phyloP scores from a whole-genome alignment of 2,888 invertebrate genomes.

The Merodon equestris region DNA sequence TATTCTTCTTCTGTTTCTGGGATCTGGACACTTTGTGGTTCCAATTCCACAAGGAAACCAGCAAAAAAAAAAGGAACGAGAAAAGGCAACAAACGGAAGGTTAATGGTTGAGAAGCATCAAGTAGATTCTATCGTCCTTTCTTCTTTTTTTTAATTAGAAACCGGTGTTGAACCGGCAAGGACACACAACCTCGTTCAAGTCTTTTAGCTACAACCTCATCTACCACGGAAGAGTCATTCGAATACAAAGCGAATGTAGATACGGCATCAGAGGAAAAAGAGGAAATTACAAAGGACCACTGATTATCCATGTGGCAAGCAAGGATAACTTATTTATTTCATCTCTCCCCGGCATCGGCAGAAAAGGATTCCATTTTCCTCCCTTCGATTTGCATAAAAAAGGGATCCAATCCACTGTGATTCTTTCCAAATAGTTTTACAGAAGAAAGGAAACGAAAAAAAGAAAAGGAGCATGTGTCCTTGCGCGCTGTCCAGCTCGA shows the following conservation, averaged over 20 bases:
- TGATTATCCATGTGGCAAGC: constrained; percentile 60
- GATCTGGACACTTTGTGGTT: constrained; percentile 46
- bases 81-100: neutral
- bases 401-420: constrained; percentile 41
- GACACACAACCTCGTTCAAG: constrained; percentile 49
- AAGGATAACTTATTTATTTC: constrained; percentile 65
- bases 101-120: constrained; percentile 49
- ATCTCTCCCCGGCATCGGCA: constrained; percentile 8
- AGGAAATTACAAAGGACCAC: constrained; percentile 54
- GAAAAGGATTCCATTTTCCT: constrained; percentile 38
- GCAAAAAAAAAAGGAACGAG: too few relatives aligned
- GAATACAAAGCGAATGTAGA: constrained; percentile 61
- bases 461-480: constrained; percentile 19
- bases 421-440: constrained; percentile 7
- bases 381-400: constrained; percentile 60
- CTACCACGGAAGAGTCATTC: constrained; percentile 33
- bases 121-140: constrained; percentile 46
- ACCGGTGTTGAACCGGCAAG: constrained; percentile 60
- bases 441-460: too few relatives aligned
- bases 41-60: too few relatives aligned
- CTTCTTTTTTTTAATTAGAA: constrained; percentile 56
- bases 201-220: constrained; percentile 14
- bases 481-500: constrained; percentile 4
- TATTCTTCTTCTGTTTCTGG: constrained; percentile 13
- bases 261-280: constrained; percentile 36